Evolutionary conservation across 2,888 invertebrate species (phyloP).

Genomic region (Heterodera filipjevi): DNA sequence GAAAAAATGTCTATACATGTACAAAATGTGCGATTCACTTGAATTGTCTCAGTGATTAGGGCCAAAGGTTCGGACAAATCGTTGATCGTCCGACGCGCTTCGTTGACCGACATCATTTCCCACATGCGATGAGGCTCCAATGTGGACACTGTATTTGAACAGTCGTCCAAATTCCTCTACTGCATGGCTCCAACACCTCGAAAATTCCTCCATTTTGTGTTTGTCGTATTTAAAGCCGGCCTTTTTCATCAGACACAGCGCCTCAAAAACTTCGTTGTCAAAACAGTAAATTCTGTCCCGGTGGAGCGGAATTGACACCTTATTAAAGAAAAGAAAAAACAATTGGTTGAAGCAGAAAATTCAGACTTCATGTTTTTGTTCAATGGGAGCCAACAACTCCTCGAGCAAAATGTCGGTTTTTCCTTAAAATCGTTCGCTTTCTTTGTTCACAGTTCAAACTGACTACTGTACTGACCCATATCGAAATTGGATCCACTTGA

Average conservation of each 20-base stretch:
- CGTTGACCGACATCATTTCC: slow-evolving; percentile 37
- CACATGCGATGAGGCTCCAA: slow-evolving; percentile 21
- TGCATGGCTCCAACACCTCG: neutral
- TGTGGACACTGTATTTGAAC: neutral
- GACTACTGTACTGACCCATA: slow-evolving; percentile 30
- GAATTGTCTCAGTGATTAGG: slow-evolving; percentile 32
- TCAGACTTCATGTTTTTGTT: neutral
- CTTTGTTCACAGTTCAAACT: neutral
- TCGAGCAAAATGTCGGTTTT: neutral
- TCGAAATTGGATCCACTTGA: slow-evolving; percentile 31
- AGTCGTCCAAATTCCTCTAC: neutral
- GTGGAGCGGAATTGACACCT: neutral
- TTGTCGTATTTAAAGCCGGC: neutral
- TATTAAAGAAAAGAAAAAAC: neutral
- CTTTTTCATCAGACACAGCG: neutral
- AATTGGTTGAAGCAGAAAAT: neutral
- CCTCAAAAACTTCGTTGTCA: neutral
- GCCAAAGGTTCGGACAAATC: slow-evolving; percentile 31
- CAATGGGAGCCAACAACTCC: neutral
- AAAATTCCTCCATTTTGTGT: neutral
- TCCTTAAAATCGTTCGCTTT: neutral
- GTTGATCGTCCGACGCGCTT: slow-evolving; percentile 20
- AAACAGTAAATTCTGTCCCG: slow-evolving; percentile 2
- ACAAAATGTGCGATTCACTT: slow-evolving; percentile 29
- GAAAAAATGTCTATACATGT: neutral